Percentiles rank a stretch among this genome's conserved stretches.
These are phyloP conservation scores for Typhlichthys subterraneus DNA, from an alignment of 2,797 vertebrate genomes.

Conservation along the genomic window DNA sequence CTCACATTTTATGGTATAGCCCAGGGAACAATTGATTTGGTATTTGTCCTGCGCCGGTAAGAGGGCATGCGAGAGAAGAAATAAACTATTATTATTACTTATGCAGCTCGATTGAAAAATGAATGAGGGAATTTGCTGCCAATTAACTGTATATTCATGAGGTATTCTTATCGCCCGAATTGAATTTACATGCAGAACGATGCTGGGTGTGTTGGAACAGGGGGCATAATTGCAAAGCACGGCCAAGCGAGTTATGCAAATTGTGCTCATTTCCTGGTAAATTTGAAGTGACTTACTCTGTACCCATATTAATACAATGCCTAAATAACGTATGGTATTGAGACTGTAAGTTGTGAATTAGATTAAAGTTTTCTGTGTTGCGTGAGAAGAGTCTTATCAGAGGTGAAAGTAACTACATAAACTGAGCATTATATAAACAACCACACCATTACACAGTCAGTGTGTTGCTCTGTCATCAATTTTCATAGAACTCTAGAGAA, in stretches of 20 bases:
- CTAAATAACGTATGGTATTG: slow-evolving; percentile 56
- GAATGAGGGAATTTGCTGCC: slow-evolving; percentile 60
- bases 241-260: slow-evolving; percentile 70
- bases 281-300: slow-evolving; percentile 62
- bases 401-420: slow-evolving; percentile 19
- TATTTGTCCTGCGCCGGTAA: slow-evolving; percentile 46
- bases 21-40: slow-evolving; percentile 44
- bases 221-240: slow-evolving; percentile 63
- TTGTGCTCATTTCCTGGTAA: slow-evolving; percentile 59
- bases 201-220: slow-evolving; percentile 49
- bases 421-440: background rate
- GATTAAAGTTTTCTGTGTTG: slow-evolving; percentile 46
- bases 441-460: too few relatives aligned
- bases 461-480: too few relatives aligned
- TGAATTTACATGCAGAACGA: slow-evolving; percentile 64
- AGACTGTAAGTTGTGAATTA: slow-evolving; percentile 46
- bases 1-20: slow-evolving; percentile 36
- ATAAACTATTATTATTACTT: slow-evolving; percentile 45
- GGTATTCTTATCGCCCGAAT: slow-evolving; percentile 55
- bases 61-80: slow-evolving; percentile 13
- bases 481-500: too few relatives aligned
- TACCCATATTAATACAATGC: slow-evolving; percentile 52
- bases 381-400: slow-evolving; percentile 18
- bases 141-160: slow-evolving; percentile 66
- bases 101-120: slow-evolving; percentile 54